These are phyloP conservation scores for Chascanopsetta lugubris DNA, from an alignment of 2,113 vertebrate genomes.

Conservation along the genomic window DNA sequence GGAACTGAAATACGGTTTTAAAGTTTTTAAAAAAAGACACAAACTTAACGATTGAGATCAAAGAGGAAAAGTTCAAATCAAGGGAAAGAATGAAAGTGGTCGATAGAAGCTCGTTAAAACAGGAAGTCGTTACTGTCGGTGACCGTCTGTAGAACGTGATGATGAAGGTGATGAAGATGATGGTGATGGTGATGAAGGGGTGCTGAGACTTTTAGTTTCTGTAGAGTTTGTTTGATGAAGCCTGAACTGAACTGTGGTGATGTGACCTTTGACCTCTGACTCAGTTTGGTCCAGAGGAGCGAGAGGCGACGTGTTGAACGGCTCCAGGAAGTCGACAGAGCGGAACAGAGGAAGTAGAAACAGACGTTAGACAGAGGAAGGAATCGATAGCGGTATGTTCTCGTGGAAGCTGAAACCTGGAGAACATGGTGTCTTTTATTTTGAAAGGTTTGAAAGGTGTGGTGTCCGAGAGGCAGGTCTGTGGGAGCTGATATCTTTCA, in stretches of 20 bases:
- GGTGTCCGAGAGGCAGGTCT: conserved; percentile 17
- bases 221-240: not conserved
- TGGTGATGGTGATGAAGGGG: not conserved
- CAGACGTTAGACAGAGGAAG: conserved; percentile 56
- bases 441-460: not conserved
- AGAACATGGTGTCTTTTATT: not conserved
- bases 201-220: conserved; percentile 1
- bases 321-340: conserved; percentile 68
- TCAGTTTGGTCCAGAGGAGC: not conserved
- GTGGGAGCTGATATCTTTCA: conserved; percentile 36
- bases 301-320: conserved; percentile 9
- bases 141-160: not conserved
- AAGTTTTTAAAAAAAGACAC: not conserved
- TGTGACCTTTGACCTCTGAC: conserved; percentile 21
- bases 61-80: not conserved
- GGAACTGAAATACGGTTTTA: not conserved
- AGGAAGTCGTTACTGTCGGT: not conserved
- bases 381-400: conserved; percentile 1
- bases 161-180: not conserved
- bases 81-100: not conserved
- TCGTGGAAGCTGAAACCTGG: not conserved
- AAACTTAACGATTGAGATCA: not conserved
- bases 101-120: not conserved
- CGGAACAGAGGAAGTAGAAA: conserved; percentile 78
- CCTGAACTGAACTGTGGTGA: not conserved